Conservation (phyloP, 2,797 vertebrate species). For the Pseudomugil gertrudae region DNA sequence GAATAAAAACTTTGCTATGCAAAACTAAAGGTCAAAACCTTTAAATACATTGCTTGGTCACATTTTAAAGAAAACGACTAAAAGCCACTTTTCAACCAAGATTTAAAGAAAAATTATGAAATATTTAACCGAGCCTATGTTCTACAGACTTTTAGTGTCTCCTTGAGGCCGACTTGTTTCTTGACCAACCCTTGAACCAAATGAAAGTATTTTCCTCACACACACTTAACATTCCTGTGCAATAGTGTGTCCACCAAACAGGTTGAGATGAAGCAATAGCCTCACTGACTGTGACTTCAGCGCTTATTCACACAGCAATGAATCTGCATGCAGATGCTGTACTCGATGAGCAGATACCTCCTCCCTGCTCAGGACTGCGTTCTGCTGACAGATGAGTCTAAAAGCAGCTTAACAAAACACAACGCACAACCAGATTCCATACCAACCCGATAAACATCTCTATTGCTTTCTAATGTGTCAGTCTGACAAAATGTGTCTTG, state of each 20-base stretch:
- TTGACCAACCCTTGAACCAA: not conserved
- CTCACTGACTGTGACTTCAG: slow-evolving; percentile 10
- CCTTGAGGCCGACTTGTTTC: not conserved
- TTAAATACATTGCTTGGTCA: no score
- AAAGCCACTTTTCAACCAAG: no score
- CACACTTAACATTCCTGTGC: slow-evolving; percentile 30
- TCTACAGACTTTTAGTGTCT: not conserved
- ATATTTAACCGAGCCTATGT: no score
- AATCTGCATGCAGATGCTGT: not conserved
- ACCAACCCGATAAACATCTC: not conserved
- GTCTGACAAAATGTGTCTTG: not conserved
- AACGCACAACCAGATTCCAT: not conserved
- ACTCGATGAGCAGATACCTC: not conserved
- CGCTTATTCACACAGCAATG: slow-evolving; percentile 21
- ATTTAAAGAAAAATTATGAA: not conserved
- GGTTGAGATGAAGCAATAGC: slow-evolving; percentile 14
- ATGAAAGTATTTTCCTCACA: slow-evolving; percentile 12
- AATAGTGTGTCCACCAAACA: slow-evolving; percentile 15
- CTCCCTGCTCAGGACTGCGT: slow-evolving; percentile 18
- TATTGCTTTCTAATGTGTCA: not conserved
- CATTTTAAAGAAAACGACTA: no score
- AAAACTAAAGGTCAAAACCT: not conserved
- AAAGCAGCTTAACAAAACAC: slow-evolving; percentile 6
- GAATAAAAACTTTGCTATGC: slow-evolving; percentile 6
- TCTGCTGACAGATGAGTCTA: slow-evolving; percentile 2